These are phyloP conservation scores for Ophion obscuratus DNA, from an alignment of 2,888 invertebrate genomes.

Conservation along the genomic window DNA sequence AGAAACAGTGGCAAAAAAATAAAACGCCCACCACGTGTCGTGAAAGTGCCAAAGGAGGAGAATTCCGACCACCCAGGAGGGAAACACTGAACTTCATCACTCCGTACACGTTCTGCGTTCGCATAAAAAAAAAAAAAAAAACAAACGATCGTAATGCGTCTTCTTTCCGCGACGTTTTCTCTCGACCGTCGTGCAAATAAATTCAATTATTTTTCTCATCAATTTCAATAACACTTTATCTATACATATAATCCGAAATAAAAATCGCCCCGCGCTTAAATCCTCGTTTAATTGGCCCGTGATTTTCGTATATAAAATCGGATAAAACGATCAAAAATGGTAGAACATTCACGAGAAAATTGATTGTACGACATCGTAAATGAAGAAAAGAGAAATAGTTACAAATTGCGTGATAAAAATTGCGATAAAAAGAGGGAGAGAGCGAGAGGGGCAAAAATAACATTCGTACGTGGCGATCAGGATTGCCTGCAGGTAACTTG, in stretches of 20 bases:
- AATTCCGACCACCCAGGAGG: neutral
- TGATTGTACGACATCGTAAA: neutral
- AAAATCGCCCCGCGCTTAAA: neutral
- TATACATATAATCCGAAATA: neutral
- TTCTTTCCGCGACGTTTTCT: neutral
- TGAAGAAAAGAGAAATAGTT: neutral
- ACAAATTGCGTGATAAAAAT: neutral
- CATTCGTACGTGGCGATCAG: neutral
- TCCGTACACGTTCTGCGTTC: neutral
- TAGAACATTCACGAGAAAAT: neutral
- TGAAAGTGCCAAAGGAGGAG: neutral
- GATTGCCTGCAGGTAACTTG: neutral
- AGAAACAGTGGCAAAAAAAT: neutral
- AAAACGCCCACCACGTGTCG: neutral
- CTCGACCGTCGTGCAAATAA: neutral
- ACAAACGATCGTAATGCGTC: neutral
- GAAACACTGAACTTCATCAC: neutral
- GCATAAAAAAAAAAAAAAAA: neutral
- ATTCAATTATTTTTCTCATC: neutral
- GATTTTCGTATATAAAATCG: conserved; percentile 5
- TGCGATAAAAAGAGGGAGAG: neutral
- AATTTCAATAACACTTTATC: neutral
- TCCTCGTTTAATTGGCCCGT: neutral
- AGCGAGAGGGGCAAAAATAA: neutral
- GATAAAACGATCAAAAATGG: neutral